Evolutionary conservation across 92 coral and sea anemone species (phyloP).

Genomic region (Epizoanthus stellaris): DNA sequence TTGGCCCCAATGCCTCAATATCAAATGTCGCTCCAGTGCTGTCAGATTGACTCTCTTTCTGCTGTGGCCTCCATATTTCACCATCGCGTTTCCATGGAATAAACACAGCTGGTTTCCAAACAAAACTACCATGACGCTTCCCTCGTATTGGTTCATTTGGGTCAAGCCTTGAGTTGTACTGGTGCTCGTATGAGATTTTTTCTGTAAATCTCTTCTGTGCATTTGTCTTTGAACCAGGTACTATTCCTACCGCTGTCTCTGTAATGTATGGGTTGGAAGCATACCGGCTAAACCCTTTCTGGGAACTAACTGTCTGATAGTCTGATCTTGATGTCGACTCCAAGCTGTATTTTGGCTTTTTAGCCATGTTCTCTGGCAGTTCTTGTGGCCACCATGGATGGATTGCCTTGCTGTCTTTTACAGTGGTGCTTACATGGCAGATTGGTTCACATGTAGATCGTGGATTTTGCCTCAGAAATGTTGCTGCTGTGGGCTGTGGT

Average conservation of each 20-base stretch:
- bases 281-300: conserved; percentile 39
- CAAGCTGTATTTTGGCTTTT: conserved; percentile 72
- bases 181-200: conserved; percentile 94
- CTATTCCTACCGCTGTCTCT: conserved; percentile 53
- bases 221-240: conserved; percentile 17
- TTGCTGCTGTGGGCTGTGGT: conserved; percentile 91
- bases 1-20: not conserved
- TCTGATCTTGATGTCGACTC: conserved; percentile 92
- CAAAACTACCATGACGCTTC: conserved; percentile 94
- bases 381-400: conserved; percentile 96
- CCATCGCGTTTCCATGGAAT: conserved; percentile 37
- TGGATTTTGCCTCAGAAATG: conserved; percentile 91
- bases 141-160: conserved; percentile 93
- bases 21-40: not conserved
- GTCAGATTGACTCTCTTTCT: not conserved
- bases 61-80: not conserved
- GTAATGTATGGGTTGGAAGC: conserved; percentile 43
- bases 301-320: conserved; percentile 52
- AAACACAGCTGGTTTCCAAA: conserved; percentile 69
- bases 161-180: conserved; percentile 91
- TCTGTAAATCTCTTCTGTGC: conserved; percentile 52
- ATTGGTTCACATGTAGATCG: conserved; percentile 93
- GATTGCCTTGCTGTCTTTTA: conserved; percentile 42
- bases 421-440: conserved; percentile 80
- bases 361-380: conserved; percentile 63